Base-by-base conservation (phyloP, 2,113 vertebrate genomes). In the Trogon surrucura region DNA sequence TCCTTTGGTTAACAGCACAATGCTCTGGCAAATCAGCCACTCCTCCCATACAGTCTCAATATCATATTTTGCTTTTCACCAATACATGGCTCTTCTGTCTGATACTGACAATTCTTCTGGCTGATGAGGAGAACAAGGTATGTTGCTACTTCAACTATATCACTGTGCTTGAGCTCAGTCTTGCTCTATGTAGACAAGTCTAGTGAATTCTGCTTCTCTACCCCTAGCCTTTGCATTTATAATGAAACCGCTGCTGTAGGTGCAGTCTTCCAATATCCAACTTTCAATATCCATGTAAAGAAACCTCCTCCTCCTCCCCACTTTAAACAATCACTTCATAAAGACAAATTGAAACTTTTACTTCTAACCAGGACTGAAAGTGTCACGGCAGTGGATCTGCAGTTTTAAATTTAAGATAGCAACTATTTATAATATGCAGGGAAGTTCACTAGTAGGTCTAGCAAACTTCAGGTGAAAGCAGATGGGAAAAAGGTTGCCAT, bases 381-480 rank as follows among this genome's bases (percentile, higher is more conserved):
- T n/a, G 51, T 60, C 53, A 64, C 0, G 0, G 26, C 16, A 79
- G 34, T 91, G 30, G 74, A 84, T 74, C 4, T 0, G 17, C 16
- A 41, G 21, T 14, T 79, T 86, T 36, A 36, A 36, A 36, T 36
- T 92, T 72, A 81, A 75, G 30, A 30, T 47, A 88, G 41, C 51
- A 88, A 72, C 77, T 60, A 61, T 77, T 86, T 96, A 82, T 91
- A 89, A 94, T 91, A 74, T 69, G 50, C 53, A 88, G 34, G 71
- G 51, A 90, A 79, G 58, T 85, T 88, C 89, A 93, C 73, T 57
- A 56, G 10, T 54, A 83, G 41, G 50, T 94, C 51, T 93, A 95
- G 47, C 48, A 85, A 92, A 94, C 38, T 95, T 91, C 16, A 71
- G 58, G 93, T 58, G 84, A 96, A 97, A 89, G 89, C 48, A 82